Evolutionary conservation across 2,888 invertebrate genomes (phyloP).

Genomic region (Cinara cedri): DNA sequence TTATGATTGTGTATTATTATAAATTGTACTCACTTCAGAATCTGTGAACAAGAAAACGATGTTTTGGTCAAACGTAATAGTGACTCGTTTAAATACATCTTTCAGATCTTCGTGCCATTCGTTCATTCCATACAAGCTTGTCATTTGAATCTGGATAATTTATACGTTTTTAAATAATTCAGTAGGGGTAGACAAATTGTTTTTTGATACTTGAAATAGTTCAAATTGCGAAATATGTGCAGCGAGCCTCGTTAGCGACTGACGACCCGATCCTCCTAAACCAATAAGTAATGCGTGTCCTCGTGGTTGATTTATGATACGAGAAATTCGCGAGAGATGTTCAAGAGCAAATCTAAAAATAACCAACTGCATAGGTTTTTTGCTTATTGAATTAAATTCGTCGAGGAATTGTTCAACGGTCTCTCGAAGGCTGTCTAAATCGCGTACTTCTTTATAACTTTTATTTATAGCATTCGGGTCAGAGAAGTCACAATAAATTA

Average conservation of each 20-base stretch:
- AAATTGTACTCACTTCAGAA: constrained; percentile 71
- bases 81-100: constrained; percentile 70
- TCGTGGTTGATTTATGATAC: constrained; percentile 89
- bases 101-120: constrained; percentile 95
- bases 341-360: constrained; percentile 90
- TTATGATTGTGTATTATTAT: too few relatives aligned
- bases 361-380: constrained; percentile 95
- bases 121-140: constrained; percentile 70
- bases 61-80: constrained; percentile 84
- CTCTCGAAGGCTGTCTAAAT: constrained; percentile 78
- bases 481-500: constrained; percentile 93
- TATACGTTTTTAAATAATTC: background rate
- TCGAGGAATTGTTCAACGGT: constrained; percentile 87
- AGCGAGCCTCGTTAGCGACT: constrained; percentile 86
- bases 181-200: background rate
- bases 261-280: constrained; percentile 91
- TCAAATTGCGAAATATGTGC: constrained; percentile 94
- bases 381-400: constrained; percentile 93
- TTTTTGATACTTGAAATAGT: constrained; percentile 69
- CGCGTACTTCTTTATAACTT: constrained; percentile 85
- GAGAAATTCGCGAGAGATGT: constrained; percentile 87
- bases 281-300: constrained; percentile 90
- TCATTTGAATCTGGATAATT: constrained; percentile 74
- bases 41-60: constrained; percentile 91
- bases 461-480: constrained; percentile 90